Conservation (phyloP, 2,888 invertebrate species). For the Geophilus truncorum region DNA sequence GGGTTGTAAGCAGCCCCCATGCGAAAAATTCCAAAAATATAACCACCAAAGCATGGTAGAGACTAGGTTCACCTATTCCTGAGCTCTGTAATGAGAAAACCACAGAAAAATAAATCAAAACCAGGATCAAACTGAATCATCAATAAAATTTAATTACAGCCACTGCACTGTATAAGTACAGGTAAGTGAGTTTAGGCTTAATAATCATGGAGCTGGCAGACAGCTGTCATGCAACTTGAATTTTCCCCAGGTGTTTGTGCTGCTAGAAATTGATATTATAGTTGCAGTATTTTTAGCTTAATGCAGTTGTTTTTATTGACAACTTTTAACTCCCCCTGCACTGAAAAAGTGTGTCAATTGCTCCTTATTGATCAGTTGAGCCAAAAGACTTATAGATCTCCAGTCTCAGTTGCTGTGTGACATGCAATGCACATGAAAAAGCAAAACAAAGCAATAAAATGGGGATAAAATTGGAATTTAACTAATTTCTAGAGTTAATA, state of each 20-base stretch:
- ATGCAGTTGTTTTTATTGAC: not conserved
- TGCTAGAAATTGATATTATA: too few relatives aligned
- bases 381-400: not conserved
- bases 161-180: not conserved
- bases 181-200: not conserved
- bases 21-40: constrained; percentile 99
- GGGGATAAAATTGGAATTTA: too few relatives aligned
- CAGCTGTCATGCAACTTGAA: not conserved
- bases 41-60: constrained; percentile 97
- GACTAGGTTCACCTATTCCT: constrained; percentile 81
- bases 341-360: not conserved
- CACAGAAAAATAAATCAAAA: not conserved
- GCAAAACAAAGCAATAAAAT: too few relatives aligned
- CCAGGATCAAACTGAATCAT: not conserved
- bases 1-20: constrained; percentile 98
- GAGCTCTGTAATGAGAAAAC: constrained; percentile 39
- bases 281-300: not conserved
- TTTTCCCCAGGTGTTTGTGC: not conserved
- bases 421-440: not conserved
- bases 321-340: not conserved
- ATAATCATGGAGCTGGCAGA: not conserved
- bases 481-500: too few relatives aligned
- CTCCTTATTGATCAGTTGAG: not conserved
- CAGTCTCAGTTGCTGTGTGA: not conserved
- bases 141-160: not conserved